Conservation (phyloP, 2,888 invertebrate species). For the Autographa gamma region DNA sequence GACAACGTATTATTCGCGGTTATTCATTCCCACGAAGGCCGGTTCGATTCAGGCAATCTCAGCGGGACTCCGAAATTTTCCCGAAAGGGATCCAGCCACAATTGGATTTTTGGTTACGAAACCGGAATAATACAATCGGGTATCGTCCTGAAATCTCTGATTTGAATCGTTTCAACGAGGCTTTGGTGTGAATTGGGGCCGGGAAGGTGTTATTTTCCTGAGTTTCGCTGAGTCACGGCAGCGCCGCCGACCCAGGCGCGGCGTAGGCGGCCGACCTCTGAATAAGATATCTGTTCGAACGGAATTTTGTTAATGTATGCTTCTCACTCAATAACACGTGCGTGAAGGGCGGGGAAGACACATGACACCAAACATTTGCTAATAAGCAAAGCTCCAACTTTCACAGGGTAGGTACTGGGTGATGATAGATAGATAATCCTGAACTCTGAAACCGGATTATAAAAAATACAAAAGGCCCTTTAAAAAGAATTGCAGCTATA, state of each 20-base stretch:
- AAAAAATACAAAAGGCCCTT: too few species aligned
- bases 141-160: constrained; percentile 88
- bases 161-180: constrained; percentile 86
- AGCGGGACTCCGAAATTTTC: constrained; percentile 83
- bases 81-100: constrained; percentile 84
- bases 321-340: constrained; percentile 44
- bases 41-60: constrained; percentile 86
- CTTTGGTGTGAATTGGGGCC: constrained; percentile 82
- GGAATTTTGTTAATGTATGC: constrained; percentile 48
- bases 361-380: constrained; percentile 29
- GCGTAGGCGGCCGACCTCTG: constrained; percentile 40
- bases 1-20: constrained; percentile 88
- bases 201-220: constrained; percentile 79
- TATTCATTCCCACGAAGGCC: constrained; percentile 80
- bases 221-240: constrained; percentile 76
- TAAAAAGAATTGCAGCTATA: too few species aligned
- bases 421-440: not conserved
- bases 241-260: constrained; percentile 28
- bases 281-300: constrained; percentile 61
- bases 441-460: too few species aligned
- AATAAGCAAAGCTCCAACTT: not conserved
- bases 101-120: constrained; percentile 89
- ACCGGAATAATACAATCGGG: constrained; percentile 88
- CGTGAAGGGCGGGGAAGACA: constrained; percentile 23
- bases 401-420: not conserved